These are phyloP conservation scores for Poeciliopsis turrubarensis DNA, from an alignment of 2,113 vertebrate species.

Conservation along the genomic window DNA sequence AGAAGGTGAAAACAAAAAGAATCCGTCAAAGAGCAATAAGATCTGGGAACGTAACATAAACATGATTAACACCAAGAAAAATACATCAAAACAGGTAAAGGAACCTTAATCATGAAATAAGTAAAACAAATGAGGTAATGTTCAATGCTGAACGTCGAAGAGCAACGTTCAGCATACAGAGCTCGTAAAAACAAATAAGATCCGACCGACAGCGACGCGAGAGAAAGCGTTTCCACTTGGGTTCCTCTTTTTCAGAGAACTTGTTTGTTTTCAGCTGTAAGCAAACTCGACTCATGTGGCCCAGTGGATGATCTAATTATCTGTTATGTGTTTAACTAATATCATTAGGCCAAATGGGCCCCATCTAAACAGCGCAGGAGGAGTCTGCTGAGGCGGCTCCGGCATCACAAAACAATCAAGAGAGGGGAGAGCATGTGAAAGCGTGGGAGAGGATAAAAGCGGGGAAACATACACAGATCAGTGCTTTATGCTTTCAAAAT, in stretches of 20 bases:
- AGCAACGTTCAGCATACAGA: no score
- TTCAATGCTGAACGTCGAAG: no score
- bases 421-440: background rate
- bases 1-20: no score
- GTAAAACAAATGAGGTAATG: no score
- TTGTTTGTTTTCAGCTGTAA: constrained; percentile 20
- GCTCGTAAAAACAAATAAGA: background rate
- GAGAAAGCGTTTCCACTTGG: background rate
- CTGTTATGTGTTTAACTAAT: constrained; percentile 34
- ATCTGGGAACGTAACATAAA: no score
- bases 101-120: background rate
- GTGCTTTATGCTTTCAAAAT: background rate
- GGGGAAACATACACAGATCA: background rate
- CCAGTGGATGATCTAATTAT: constrained; percentile 31
- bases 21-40: no score
- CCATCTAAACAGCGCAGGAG: constrained; percentile 16
- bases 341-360: constrained; percentile 22
- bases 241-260: background rate
- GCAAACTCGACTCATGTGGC: constrained; percentile 39
- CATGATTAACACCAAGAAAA: background rate
- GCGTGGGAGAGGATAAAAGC: background rate
- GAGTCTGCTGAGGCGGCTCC: constrained; percentile 1
- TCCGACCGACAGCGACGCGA: background rate
- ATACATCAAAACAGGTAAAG: background rate
- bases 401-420: background rate